phyloP scores from a whole-genome alignment of 2,113 vertebrate species.

The Seriola quinqueradiata region DNA sequence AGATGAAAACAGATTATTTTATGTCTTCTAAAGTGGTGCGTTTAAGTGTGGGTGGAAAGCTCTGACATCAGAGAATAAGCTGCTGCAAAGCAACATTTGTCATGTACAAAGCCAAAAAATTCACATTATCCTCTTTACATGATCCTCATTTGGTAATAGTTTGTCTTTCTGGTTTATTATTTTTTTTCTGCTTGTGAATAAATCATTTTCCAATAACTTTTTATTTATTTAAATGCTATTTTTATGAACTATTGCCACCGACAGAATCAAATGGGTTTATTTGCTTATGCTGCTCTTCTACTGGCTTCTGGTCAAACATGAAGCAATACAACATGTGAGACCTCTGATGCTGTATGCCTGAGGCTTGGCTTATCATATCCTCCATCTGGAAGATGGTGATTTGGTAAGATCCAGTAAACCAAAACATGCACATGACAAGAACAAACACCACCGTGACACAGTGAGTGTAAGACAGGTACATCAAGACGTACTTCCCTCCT shows the following conservation, averaged over 20 bases:
- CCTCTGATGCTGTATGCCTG: background rate
- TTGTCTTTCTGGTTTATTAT: background rate
- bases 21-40: background rate
- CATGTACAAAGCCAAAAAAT: background rate
- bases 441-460: background rate
- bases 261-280: background rate
- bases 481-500: conserved; percentile 12
- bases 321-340: background rate
- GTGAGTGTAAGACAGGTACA: conserved; percentile 13
- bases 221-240: background rate
- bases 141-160: background rate
- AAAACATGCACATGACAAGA: conserved; percentile 46
- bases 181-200: background rate
- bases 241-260: background rate
- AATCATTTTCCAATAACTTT: background rate
- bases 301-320: conserved; percentile 13
- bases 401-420: conserved; percentile 15
- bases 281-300: background rate
- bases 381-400: conserved; percentile 16
- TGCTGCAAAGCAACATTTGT: background rate
- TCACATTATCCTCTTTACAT: background rate
- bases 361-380: conserved; percentile 17
- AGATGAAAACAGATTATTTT: background rate
- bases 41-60: background rate
- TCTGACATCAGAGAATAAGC: background rate